phyloP scores from a whole-genome alignment of 2,113 vertebrate species.

The Mus spicilegus region DNA sequence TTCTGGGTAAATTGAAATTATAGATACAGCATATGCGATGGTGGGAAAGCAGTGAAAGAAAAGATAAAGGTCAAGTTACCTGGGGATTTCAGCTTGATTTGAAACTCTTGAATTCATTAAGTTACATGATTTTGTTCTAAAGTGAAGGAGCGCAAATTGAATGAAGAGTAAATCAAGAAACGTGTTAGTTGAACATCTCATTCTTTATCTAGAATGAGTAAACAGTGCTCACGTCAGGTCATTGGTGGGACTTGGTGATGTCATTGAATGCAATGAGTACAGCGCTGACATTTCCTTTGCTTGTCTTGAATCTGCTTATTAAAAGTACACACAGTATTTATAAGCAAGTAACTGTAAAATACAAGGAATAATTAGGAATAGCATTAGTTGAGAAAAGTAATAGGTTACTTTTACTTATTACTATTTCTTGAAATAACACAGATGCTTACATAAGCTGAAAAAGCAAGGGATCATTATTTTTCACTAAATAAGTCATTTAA shows the following conservation, averaged over 20 bases:
- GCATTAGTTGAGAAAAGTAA: slow-evolving; percentile 9
- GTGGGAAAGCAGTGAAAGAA: background rate
- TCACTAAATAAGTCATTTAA: slow-evolving; percentile 35
- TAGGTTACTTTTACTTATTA: background rate
- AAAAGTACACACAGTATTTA: background rate
- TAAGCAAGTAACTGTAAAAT: background rate
- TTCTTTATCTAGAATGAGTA: background rate
- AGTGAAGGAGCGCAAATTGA: background rate
- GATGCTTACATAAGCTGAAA: background rate
- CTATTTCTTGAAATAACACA: slow-evolving; percentile 32
- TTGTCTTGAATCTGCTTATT: background rate
- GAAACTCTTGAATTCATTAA: background rate
- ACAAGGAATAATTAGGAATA: background rate
- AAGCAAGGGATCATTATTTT: slow-evolving; percentile 1
- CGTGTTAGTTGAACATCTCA: background rate
- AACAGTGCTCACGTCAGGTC: background rate
- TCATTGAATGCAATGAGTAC: background rate
- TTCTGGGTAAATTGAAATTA: slow-evolving; percentile 26
- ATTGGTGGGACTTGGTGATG: background rate
- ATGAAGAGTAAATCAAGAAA: background rate
- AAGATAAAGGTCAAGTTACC: background rate
- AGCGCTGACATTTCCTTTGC: background rate
- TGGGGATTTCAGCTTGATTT: background rate
- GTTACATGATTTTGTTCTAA: slow-evolving; percentile 4
- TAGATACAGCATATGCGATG: slow-evolving; percentile 25